Percentiles rank a stretch among this genome's conserved stretches.
These are phyloP conservation scores for Mustela nigripes DNA, from an alignment of 2,113 vertebrate species.

Conservation along the genomic window DNA sequence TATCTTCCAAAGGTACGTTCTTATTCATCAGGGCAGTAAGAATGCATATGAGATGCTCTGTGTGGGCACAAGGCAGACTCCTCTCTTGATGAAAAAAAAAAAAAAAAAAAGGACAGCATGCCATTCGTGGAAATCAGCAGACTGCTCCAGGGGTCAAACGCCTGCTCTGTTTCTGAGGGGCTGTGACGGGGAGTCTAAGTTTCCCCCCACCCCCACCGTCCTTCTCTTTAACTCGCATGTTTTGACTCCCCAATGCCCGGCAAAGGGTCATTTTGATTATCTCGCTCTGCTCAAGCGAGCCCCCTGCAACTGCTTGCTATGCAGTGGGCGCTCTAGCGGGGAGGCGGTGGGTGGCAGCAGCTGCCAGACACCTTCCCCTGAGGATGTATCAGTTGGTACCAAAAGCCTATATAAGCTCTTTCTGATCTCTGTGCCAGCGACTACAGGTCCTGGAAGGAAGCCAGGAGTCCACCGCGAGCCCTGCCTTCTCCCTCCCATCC, in stretches of 20 bases:
- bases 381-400: constrained; percentile 75
- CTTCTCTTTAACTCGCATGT: not conserved
- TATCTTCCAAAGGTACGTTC: constrained; percentile 47
- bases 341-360: constrained; percentile 72
- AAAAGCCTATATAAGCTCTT: constrained; percentile 70
- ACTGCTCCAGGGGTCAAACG: not conserved
- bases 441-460: constrained; percentile 63
- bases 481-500: not conserved
- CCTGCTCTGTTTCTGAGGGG: not conserved
- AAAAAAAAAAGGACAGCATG: not conserved
- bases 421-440: constrained; percentile 75
- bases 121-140: not conserved
- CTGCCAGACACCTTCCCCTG: constrained; percentile 67
- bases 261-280: constrained; percentile 44
- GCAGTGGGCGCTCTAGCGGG: constrained; percentile 60
- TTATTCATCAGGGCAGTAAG: not conserved
- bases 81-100: not conserved
- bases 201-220: not conserved
- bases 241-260: not conserved
- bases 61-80: not conserved
- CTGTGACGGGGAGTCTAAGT: not conserved
- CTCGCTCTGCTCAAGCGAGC: constrained; percentile 52
- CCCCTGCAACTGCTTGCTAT: constrained; percentile 60
- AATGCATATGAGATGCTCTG: not conserved
- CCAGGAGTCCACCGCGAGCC: constrained; percentile 49